These are phyloP conservation scores for Delphinapterus leucas DNA, from an alignment of 2,113 vertebrate species.

Conservation along the genomic window DNA sequence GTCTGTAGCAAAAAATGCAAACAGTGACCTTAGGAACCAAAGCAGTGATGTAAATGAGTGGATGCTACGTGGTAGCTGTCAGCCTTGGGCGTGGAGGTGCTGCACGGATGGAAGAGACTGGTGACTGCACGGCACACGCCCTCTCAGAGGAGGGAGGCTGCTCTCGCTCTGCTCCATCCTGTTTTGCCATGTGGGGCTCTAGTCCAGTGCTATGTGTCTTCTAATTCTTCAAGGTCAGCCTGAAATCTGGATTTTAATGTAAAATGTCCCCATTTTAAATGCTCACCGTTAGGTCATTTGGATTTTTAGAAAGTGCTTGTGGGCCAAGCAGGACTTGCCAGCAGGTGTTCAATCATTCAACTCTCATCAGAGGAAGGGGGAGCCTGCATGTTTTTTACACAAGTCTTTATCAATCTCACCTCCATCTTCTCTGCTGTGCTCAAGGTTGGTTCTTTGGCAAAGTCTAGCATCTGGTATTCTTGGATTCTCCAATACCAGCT, in stretches of 20 bases:
- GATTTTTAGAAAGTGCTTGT: background rate
- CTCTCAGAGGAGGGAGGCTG: background rate
- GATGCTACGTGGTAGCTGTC: background rate
- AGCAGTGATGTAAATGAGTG: background rate
- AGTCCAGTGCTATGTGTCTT: background rate
- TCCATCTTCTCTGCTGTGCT: background rate
- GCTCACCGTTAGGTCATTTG: background rate
- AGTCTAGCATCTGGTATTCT: background rate
- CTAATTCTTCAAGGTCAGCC: background rate
- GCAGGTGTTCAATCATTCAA: background rate
- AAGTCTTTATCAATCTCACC: background rate
- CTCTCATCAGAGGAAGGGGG: background rate
- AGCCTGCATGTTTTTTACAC: background rate
- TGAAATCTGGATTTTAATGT: background rate
- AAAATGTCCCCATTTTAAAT: background rate
- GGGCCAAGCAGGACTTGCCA: background rate
- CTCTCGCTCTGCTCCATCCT: background rate
- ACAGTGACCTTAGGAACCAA: background rate
- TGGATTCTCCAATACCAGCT: background rate
- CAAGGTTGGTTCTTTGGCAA: background rate
- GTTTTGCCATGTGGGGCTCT: background rate
- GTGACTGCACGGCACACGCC: accelerated
- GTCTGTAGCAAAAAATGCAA: background rate
- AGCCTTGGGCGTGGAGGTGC: accelerated
- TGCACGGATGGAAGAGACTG: background rate